Conservation (phyloP, 1,140 invertebrate genomes). For the Drosophila repleta region DNA sequence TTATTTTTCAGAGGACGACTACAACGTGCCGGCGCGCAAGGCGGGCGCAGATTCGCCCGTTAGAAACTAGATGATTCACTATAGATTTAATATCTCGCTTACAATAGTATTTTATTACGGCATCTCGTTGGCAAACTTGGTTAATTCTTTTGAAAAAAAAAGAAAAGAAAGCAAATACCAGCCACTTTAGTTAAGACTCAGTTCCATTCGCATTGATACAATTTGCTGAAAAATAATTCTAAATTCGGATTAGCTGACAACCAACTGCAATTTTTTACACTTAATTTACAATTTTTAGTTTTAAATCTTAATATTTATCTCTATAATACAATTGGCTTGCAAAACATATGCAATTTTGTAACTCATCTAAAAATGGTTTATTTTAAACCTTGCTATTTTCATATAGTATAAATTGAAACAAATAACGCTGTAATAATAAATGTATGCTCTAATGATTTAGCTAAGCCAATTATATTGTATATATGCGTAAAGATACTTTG, state of each 20-base stretch:
- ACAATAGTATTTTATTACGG: slow-evolving; percentile 26
- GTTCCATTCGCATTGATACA: slow-evolving; percentile 1
- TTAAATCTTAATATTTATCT: background rate
- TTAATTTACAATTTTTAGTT: background rate
- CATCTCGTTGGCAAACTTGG: slow-evolving; percentile 21
- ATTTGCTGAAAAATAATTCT: background rate
- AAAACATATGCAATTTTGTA: background rate
- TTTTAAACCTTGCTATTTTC: no score
- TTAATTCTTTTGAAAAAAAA: slow-evolving; percentile 9
- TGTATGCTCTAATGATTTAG: background rate
- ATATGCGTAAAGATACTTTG: background rate
- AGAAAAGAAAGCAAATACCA: slow-evolving; percentile 1
- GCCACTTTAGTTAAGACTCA: slow-evolving; percentile 37
- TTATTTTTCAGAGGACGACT: slow-evolving; percentile 69
- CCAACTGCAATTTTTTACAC: slow-evolving; percentile 16
- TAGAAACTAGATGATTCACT: slow-evolving; percentile 60
- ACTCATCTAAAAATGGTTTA: no score
- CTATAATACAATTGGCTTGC: background rate
- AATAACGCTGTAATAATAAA: background rate
- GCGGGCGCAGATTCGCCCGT: slow-evolving; percentile 71
- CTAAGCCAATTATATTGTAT: slow-evolving; percentile 6
- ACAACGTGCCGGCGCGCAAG: slow-evolving; percentile 65
- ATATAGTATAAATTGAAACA: no score
- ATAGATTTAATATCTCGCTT: slow-evolving; percentile 9
- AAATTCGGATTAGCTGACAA: background rate